These are phyloP conservation scores for Drosophila buzzatii DNA, from an alignment of 2,888 invertebrate genomes.

Conservation along the genomic window DNA sequence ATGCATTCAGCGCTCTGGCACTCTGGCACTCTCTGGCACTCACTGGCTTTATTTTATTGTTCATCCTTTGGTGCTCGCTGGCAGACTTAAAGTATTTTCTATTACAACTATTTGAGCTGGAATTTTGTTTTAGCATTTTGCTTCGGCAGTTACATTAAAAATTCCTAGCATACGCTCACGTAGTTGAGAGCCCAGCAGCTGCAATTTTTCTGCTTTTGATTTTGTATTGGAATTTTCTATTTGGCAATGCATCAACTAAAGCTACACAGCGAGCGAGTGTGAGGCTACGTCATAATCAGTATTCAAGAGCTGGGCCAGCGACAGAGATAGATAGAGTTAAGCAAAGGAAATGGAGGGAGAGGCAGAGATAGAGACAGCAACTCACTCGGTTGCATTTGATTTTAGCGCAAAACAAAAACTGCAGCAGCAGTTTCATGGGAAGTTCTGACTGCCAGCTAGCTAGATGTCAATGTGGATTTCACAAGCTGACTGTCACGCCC, in stretches of 20 bases:
- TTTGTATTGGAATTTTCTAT: constrained; percentile 44
- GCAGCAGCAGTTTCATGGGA: constrained; percentile 25
- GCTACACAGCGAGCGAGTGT: constrained; percentile 12
- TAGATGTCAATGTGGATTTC: constrained; percentile 47
- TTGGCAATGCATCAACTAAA: constrained; percentile 45
- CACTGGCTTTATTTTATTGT: constrained; percentile 1
- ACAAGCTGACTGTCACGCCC: constrained; percentile 16
- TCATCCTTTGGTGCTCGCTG: background rate
- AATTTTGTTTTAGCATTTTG: constrained; percentile 27
- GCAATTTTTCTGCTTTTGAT: constrained; percentile 36
- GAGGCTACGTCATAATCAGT: constrained; percentile 59
- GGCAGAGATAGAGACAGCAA: constrained; percentile 16
- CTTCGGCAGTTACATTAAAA: constrained; percentile 34
- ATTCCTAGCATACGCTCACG: constrained; percentile 41
- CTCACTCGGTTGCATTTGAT: constrained; percentile 38
- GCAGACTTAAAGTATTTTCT: constrained; percentile 15
- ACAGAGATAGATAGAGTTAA: background rate
- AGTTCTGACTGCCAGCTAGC: constrained; percentile 26
- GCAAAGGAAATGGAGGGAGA: too few relatives aligned
- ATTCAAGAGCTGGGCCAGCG: constrained; percentile 11
- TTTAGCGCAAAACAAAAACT: constrained; percentile 6
- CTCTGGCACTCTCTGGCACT: background rate
- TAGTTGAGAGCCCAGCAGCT: constrained; percentile 18
- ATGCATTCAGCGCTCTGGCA: too few relatives aligned
- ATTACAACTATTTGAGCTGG: constrained; percentile 30